Conservation (phyloP, 1,140 invertebrate genomes). For the Diprion similis region DNA sequence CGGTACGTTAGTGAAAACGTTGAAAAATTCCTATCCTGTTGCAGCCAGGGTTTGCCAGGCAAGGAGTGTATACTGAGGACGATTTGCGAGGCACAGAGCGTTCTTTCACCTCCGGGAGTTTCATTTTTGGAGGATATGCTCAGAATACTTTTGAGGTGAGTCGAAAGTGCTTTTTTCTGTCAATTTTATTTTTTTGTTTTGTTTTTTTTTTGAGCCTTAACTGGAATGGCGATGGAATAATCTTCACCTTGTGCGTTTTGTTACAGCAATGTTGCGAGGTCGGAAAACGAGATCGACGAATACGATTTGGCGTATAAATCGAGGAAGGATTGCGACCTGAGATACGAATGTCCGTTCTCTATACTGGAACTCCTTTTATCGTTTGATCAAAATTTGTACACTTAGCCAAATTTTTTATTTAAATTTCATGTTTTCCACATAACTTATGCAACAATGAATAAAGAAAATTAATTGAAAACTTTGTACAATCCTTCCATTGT, state of each 20-base stretch:
- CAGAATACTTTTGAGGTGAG: constrained; percentile 70
- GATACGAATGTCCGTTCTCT: constrained; percentile 55
- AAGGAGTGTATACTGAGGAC: constrained; percentile 70
- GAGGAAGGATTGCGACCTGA: constrained; percentile 40
- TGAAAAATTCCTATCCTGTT: constrained; percentile 33
- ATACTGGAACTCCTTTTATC: constrained; percentile 46
- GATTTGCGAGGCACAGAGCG: constrained; percentile 70
- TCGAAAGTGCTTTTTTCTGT: constrained; percentile 19
- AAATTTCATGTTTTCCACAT: no score
- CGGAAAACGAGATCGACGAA: constrained; percentile 32
- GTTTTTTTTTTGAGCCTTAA: neutral
- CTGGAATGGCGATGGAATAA: constrained; percentile 1
- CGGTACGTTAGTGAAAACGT: neutral
- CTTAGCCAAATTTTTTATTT: neutral
- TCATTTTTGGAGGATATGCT: constrained; percentile 73
- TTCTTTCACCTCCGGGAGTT: constrained; percentile 65
- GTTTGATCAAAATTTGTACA: neutral
- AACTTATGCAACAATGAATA: no score
- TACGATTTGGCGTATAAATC: constrained; percentile 49
- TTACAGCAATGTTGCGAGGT: constrained; percentile 49
- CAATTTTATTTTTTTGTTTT: constrained; percentile 8
- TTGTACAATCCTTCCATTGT: no score
- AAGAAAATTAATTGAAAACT: no score
- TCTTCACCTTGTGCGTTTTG: constrained; percentile 22
- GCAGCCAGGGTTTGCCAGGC: constrained; percentile 70